Evolutionary conservation across 2,888 invertebrate genomes (phyloP), one percentile per base, ranked within the genome.

Genomic region (Actias luna): DNA sequence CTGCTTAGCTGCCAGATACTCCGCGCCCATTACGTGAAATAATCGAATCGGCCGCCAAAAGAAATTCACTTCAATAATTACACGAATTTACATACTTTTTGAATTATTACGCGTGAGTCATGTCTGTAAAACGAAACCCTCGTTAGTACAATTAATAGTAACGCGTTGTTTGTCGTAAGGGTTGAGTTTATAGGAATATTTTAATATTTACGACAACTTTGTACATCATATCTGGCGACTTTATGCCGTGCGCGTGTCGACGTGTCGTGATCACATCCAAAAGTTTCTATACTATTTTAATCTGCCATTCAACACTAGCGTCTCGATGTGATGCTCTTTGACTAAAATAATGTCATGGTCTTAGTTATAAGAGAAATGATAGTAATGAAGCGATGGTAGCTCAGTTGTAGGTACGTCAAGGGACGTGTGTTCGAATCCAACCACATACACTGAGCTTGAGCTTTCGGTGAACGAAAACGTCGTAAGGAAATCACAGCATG

Each of bases 341-440:
- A 61, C 61, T 58, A 25, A 33, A n/a, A 59, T 42, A 27, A 58
- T 61, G 31, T 16, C 12, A 10, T 46, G 58, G 63, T 66, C 64
- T 68, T 69, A 68, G 64, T 66, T 63, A 63, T 62, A 66, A 66
- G 63, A 8, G 42, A 33, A 27, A 39, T 39, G 59, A 27, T 29
- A 25, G n/a, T n/a, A n/a, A n/a, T n/a, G n/a, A n/a, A n/a, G n/a
- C n/a, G n/a, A n/a, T n/a, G n/a, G n/a, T n/a, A n/a, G n/a, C n/a
- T n/a, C n/a, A n/a, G n/a, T n/a, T n/a, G n/a, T n/a, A n/a, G n/a
- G n/a, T n/a, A n/a, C n/a, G n/a, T n/a, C n/a, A n/a, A n/a, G n/a
- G n/a, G n/a, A n/a, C n/a, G n/a, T n/a, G n/a, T n/a, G n/a, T n/a
- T n/a, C n/a, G n/a, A n/a, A n/a, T n/a, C n/a, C n/a, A n/a, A n/a